Conservation (phyloP, 2,888 invertebrate species). For the Candidula unifasciata region DNA sequence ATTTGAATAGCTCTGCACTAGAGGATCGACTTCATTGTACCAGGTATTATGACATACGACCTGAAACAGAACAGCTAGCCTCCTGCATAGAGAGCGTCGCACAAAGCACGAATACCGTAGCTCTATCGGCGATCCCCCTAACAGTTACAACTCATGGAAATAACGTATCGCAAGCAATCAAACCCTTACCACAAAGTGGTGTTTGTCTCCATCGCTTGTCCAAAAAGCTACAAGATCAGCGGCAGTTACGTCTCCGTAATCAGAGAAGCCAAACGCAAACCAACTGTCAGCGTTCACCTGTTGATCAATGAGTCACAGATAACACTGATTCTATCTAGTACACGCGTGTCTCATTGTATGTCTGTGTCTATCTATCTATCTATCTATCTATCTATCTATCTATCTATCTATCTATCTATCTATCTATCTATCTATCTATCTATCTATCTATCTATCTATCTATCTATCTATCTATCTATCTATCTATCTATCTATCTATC, state of each 20-base stretch:
- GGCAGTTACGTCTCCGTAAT: slow-evolving; percentile 62
- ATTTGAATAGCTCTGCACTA: no score
- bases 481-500: neutral
- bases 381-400: neutral
- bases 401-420: neutral
- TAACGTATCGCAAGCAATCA: neutral
- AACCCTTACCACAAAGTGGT: slow-evolving; percentile 65
- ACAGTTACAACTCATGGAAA: no score
- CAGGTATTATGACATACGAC: no score
- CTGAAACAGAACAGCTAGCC: no score
- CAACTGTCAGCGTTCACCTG: slow-evolving; percentile 57
- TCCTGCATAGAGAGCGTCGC: no score
- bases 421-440: neutral
- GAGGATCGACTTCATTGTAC: no score
- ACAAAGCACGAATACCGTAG: no score
- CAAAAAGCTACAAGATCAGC: slow-evolving; percentile 73
- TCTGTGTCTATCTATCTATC: neutral
- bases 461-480: slow-evolving; percentile 4
- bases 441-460: slow-evolving; percentile 5
- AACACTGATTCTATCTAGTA: neutral
- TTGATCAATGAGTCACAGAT: slow-evolving; percentile 6
- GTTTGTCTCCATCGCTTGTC: slow-evolving; percentile 62
- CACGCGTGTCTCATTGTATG: neutral
- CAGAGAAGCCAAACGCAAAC: slow-evolving; percentile 69
- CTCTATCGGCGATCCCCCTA: neutral